These are phyloP conservation scores for Mionectes macconnelli DNA, from an alignment of 2,113 vertebrate species.

Conservation along the genomic window DNA sequence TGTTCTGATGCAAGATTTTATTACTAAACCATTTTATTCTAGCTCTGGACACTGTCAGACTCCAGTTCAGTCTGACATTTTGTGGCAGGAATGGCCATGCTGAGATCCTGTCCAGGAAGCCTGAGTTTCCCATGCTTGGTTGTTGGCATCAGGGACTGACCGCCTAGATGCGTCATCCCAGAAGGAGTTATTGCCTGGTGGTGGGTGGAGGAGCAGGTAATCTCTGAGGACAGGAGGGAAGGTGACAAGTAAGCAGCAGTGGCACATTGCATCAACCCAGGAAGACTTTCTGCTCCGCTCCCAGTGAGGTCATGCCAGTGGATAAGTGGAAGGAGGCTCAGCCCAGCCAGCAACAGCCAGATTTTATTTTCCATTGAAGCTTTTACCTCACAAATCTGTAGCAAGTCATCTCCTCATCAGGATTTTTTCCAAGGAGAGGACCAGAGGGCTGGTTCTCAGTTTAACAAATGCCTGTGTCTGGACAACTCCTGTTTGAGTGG, in stretches of 20 bases:
- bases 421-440: neutral
- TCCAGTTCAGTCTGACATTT: neutral
- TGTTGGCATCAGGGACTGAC: neutral
- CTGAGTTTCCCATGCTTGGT: neutral
- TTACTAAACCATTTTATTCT: neutral
- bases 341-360: neutral
- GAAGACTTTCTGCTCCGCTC: neutral
- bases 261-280: neutral
- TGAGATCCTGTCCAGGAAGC: neutral
- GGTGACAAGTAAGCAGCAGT: neutral
- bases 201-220: conserved; percentile 11
- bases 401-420: neutral
- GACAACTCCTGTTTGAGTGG: neutral
- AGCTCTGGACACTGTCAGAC: neutral
- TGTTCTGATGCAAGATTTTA: conserved; percentile 24
- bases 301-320: neutral
- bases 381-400: conserved; percentile 32
- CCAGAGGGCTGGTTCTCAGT: neutral
- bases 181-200: neutral
- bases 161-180: accelerated
- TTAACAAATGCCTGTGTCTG: neutral
- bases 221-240: neutral
- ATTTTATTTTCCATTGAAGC: neutral
- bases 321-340: neutral
- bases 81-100: neutral